Percentiles rank a stretch among this genome's conserved stretches.
phyloP scores from a whole-genome alignment of 92 coral and sea anemone species.

The Parazoanthus atlanticus region DNA sequence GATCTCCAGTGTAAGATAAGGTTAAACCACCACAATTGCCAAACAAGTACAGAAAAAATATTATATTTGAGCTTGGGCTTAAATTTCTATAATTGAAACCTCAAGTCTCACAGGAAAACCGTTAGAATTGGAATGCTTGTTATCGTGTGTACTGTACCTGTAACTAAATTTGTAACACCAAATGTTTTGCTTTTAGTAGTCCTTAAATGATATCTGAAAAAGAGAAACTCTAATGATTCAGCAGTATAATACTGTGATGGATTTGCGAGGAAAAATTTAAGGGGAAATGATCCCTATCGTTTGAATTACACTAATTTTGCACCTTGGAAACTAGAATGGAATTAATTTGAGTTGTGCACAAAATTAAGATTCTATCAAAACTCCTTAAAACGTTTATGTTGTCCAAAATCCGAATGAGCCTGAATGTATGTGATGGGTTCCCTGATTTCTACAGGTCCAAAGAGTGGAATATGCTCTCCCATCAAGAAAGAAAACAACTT shows the following conservation, averaged over 20 bases:
- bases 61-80: too few relatives aligned
- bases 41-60: too few relatives aligned
- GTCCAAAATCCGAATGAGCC: neutral
- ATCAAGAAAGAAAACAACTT: constrained; percentile 24
- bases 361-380: neutral
- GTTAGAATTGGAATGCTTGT: too few relatives aligned
- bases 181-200: too few relatives aligned
- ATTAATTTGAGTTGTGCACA: neutral
- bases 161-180: too few relatives aligned
- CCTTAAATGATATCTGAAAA: neutral
- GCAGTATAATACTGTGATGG: neutral
- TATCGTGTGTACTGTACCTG: too few relatives aligned
- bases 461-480: constrained; percentile 45
- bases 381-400: neutral
- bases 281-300: neutral
- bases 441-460: constrained; percentile 14
- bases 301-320: neutral
- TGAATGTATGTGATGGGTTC: neutral
- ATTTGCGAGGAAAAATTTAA: neutral
- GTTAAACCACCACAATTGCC: too few relatives aligned
- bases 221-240: neutral
- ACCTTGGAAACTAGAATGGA: too few relatives aligned
- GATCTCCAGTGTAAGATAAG: too few relatives aligned
- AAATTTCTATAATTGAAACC: too few relatives aligned
- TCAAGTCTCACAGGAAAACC: too few relatives aligned